These are phyloP conservation scores for Isotomurus palustris DNA, from an alignment of 2,888 invertebrate genomes.

Conservation along the genomic window DNA sequence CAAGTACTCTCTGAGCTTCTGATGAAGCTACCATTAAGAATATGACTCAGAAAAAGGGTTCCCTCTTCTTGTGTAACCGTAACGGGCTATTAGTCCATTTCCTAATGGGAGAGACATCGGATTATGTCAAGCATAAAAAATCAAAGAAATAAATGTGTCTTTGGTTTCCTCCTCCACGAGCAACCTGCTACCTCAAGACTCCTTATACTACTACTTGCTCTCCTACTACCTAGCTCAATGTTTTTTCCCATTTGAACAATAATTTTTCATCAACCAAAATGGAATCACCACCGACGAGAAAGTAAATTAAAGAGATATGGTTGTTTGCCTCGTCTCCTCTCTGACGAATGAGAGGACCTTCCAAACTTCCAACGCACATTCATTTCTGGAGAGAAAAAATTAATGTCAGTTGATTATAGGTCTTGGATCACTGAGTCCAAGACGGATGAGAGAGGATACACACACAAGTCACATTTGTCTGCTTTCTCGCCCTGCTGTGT, in stretches of 20 bases:
- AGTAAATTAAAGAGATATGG: constrained; percentile 1
- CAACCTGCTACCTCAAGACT: constrained; percentile 2
- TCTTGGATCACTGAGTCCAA: constrained; percentile 39
- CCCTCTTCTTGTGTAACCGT: constrained; percentile 7
- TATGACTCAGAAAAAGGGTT: no score
- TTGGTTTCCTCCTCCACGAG: not conserved
- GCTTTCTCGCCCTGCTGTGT: not conserved
- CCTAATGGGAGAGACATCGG: not conserved
- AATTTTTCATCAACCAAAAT: constrained; percentile 26
- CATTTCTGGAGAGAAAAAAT: constrained; percentile 22
- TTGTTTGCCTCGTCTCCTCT: not conserved
- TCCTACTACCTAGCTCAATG: no score
- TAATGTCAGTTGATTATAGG: constrained; percentile 46
- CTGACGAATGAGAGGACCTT: not conserved
- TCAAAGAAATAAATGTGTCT: not conserved
- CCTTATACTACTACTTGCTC: not conserved
- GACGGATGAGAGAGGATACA: constrained; percentile 16
- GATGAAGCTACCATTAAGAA: no score
- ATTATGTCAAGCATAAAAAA: constrained; percentile 6
- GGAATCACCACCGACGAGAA: not conserved
- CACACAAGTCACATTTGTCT: constrained; percentile 16
- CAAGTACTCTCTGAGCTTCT: no score
- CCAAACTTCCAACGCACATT: not conserved
- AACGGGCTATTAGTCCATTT: constrained; percentile 12
- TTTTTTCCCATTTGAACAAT: constrained; percentile 26